A percentile compares a stretch with the other conserved stretches of the same genome.
Conservation (phyloP, 1,140 invertebrate species). For the Plectrocnemia conspersa region DNA sequence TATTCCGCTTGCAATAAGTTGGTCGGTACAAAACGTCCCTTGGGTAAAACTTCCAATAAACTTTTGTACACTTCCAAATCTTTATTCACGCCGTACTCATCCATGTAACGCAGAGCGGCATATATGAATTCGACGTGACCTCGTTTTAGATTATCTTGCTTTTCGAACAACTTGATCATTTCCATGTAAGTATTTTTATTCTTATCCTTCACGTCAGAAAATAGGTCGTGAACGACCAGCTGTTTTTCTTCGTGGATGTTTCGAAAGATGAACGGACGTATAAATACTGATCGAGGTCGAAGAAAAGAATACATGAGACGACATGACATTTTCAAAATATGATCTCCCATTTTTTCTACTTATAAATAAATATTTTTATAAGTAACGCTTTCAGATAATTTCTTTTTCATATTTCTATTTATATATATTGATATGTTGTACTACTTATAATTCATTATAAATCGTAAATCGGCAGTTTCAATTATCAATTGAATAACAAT, state of each 20-base stretch:
- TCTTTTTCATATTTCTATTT: no score
- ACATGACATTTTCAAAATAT: no score
- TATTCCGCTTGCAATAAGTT: conserved; percentile 83
- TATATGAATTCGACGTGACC: conserved; percentile 94
- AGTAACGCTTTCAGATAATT: no score
- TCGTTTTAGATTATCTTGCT: conserved; percentile 55
- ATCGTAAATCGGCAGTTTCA: no score
- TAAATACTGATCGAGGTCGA: not conserved
- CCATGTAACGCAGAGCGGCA: conserved; percentile 80
- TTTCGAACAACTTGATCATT: conserved; percentile 67
- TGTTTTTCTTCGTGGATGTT: conserved; percentile 37
- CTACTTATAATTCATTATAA: no score
- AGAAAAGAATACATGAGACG: no score
- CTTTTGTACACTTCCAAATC: conserved; percentile 91
- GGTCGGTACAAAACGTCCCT: conserved; percentile 78
- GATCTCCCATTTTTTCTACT: not conserved
- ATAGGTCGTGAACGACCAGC: conserved; percentile 47
- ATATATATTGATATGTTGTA: no score
- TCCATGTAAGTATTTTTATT: conserved; percentile 70
- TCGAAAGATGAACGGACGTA: not conserved
- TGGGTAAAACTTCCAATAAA: conserved; percentile 86
- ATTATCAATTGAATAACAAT: no score
- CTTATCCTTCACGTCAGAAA: conserved; percentile 57
- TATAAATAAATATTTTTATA: not conserved
- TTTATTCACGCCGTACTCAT: conserved; percentile 83